A percentile compares a stretch with the other conserved stretches of the same genome.
These are phyloP conservation scores for Perizoma affinitatum DNA, from an alignment of 2,888 invertebrate species.

Conservation along the genomic window DNA sequence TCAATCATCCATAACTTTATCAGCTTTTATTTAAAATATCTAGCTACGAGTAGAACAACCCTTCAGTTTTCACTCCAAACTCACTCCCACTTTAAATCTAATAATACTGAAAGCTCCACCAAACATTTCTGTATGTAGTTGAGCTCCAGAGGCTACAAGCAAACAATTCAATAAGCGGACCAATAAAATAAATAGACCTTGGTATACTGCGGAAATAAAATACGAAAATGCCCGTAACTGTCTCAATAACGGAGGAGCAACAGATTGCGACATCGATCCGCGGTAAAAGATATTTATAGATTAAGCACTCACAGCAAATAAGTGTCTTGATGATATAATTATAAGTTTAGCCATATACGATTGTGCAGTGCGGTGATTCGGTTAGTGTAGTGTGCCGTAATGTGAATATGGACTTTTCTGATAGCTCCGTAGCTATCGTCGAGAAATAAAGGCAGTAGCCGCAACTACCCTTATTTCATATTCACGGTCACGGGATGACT, in stretches of 20 bases:
- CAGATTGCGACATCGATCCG: slow-evolving; percentile 33
- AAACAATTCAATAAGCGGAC: slow-evolving; percentile 36
- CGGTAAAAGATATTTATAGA: slow-evolving; percentile 14
- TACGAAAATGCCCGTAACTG: slow-evolving; percentile 27
- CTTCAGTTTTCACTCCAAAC: slow-evolving; percentile 12
- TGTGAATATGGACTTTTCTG: no score
- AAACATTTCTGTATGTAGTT: slow-evolving; percentile 14
- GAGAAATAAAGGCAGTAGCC: no score
- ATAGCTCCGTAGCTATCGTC: no score
- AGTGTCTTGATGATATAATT: no score
- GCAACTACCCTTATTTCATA: no score
- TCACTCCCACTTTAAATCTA: slow-evolving; percentile 17
- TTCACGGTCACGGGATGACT: no score
- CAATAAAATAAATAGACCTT: slow-evolving; percentile 34
- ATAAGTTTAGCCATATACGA: no score
- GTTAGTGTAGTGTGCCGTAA: no score
- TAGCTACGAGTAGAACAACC: background rate
- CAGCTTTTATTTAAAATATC: background rate
- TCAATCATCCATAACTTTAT: slow-evolving; percentile 2
- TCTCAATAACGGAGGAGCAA: slow-evolving; percentile 40
- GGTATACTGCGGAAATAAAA: slow-evolving; percentile 29
- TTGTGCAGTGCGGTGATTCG: no score
- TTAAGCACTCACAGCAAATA: slow-evolving; percentile 7
- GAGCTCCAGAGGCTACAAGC: slow-evolving; percentile 13
- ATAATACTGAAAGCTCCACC: slow-evolving; percentile 17